Evolutionary conservation across 2,113 vertebrate genomes (phyloP).

Genomic region (Chunga burmeisteri): DNA sequence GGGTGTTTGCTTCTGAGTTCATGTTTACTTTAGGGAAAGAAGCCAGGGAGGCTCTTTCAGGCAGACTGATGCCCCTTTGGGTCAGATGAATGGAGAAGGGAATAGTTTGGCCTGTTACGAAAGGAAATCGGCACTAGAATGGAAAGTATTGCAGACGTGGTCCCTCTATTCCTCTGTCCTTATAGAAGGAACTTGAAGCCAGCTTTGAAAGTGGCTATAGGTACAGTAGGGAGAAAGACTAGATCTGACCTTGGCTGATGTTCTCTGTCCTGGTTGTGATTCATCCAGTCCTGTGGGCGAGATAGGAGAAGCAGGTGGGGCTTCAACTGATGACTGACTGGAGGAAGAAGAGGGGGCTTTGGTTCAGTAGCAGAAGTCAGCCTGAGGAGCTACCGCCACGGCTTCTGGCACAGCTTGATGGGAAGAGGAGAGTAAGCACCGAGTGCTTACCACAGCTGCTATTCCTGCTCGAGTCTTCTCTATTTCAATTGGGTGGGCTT

Average conservation of each 20-base stretch:
- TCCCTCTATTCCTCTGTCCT: neutral
- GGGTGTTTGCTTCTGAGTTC: neutral
- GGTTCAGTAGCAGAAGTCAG: conserved; percentile 36
- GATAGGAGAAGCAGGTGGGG: conserved; percentile 59
- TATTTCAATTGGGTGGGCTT: neutral
- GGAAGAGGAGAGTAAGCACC: neutral
- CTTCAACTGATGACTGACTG: conserved; percentile 58
- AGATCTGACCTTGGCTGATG: neutral
- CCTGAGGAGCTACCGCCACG: neutral
- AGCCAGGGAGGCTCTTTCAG: neutral
- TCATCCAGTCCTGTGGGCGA: neutral
- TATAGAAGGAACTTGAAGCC: neutral
- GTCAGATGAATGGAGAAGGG: neutral
- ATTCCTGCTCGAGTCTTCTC: neutral
- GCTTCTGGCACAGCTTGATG: conserved; percentile 50
- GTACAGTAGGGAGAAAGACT: neutral
- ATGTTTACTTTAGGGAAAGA: neutral
- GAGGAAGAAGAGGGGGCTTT: conserved; percentile 44
- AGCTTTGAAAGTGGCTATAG: neutral
- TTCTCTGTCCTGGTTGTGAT: neutral
- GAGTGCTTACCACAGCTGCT: conserved; percentile 24
- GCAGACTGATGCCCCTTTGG: neutral
- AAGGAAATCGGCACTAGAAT: neutral
- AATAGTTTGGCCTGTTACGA: neutral
- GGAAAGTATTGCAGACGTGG: neutral